Base-by-base conservation (phyloP, 2,888 invertebrate genomes). In the Exephanes ischioxanthus region DNA sequence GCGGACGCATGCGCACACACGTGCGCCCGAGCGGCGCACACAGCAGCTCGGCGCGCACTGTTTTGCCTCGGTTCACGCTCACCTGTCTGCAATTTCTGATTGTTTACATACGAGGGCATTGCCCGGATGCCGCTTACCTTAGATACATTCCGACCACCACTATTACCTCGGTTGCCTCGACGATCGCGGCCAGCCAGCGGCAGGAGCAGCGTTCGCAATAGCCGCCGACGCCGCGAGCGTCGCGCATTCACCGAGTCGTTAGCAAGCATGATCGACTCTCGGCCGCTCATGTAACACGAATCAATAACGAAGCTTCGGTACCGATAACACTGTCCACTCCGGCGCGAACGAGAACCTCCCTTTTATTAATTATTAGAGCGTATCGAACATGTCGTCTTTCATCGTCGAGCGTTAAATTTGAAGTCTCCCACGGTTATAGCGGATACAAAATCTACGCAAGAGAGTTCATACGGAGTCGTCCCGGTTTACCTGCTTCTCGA, bases 51-150 rank as follows among this genome's bases (percentile, higher is more conserved):
- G 45, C 45, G 45, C 16, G 45, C 45, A 16, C 4, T 16, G 45
- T 48, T 16, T 68, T 45, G 33, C 63, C 30, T 30, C 22, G 48
- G 67, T 73, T 68, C 61, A 51, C 73, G 80, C 85, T 84, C 86
- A 85, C 85, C 84, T 83, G 87, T 88, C 88, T 91, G 90, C 89
- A 90, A 91, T 92, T 91, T 90, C 90, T 90, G 91, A 93, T 93
- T 94, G 93, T 94, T 94, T 94, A 94, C 93, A 93, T 92, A 90
- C 90, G 92, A 94, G 93, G 93, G 91, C 93, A 92, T 94, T 93
- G 93, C 92, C 93, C 93, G 91, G 91, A 93, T 92, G 92, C 91
- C 92, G 91, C 90, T 92, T 92, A 92, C 92, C 91, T 91, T 92
- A 92, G 90, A 89, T 90, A 89, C 91, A 92, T 91, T 90, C 90